Evolutionary conservation across 2,888 invertebrate genomes (phyloP).

Genomic region (Periphyllus acericola): DNA sequence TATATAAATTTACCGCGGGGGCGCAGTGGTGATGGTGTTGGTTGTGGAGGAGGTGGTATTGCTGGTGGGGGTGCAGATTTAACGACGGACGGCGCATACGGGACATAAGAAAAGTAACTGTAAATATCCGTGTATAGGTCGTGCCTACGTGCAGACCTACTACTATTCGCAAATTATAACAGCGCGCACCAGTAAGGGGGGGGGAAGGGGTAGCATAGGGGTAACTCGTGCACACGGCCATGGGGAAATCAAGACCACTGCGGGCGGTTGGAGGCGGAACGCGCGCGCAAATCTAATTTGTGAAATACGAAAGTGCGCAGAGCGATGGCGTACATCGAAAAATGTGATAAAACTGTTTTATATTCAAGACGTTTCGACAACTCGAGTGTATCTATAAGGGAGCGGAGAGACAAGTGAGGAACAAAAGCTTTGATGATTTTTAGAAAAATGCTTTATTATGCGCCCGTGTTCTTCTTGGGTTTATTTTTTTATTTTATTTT

Average conservation of each 20-base stretch:
- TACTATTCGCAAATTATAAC: slow-evolving; percentile 11
- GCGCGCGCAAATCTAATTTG: slow-evolving; percentile 32
- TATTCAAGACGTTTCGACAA: slow-evolving; percentile 19
- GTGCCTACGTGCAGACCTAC: background rate
- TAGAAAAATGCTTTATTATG: background rate
- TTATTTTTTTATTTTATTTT: background rate
- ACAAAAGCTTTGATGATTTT: slow-evolving; percentile 36
- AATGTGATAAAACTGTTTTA: slow-evolving; percentile 39
- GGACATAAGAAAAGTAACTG: too few relatives aligned
- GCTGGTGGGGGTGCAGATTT: too few relatives aligned
- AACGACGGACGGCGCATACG: too few relatives aligned
- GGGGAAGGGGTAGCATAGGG: background rate
- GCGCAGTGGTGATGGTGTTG: background rate
- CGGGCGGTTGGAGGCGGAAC: background rate
- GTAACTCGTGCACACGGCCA: background rate
- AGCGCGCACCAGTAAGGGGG: background rate
- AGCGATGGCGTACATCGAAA: background rate
- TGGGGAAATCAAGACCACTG: slow-evolving; percentile 31
- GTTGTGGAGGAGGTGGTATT: background rate
- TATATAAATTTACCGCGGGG: background rate
- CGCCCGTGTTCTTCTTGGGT: background rate
- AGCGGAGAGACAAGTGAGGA: background rate
- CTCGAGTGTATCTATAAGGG: background rate
- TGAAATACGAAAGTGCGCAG: background rate
- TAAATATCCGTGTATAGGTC: too few relatives aligned